Evolutionary conservation across 2,797 vertebrate genomes (phyloP).

Genomic region (Bucorvus abyssinicus): DNA sequence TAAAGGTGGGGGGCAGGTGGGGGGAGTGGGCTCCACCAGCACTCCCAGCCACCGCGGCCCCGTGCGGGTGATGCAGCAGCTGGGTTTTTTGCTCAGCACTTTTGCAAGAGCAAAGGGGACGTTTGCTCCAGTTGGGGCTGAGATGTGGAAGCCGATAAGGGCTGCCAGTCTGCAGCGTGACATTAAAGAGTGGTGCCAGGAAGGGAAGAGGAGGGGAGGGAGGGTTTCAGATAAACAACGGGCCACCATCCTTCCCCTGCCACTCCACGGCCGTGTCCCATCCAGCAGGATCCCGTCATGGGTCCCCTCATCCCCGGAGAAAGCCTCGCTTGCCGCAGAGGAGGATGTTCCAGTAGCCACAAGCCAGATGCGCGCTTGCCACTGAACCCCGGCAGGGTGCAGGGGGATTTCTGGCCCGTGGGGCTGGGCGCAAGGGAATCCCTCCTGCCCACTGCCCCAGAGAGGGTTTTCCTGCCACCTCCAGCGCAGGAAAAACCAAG

Average conservation of each 20-base stretch:
- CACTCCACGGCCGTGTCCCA: rapidly evolving
- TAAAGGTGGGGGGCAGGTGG: background rate
- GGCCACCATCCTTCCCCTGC: background rate
- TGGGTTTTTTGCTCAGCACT: slow-evolving; percentile 25
- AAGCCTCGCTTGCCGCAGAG: background rate
- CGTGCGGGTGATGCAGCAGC: background rate
- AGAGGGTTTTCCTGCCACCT: background rate
- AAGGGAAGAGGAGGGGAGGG: background rate
- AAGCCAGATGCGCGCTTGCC: rapidly evolving
- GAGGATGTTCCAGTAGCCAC: background rate
- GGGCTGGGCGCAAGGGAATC: background rate
- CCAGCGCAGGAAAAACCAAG: rapidly evolving
- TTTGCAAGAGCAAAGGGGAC: slow-evolving; percentile 20
- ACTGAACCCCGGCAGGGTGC: background rate
- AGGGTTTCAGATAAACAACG: background rate
- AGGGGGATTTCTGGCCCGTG: background rate
- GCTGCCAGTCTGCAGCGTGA: background rate
- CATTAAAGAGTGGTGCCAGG: background rate
- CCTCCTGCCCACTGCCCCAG: rapidly evolving
- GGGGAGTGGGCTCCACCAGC: background rate
- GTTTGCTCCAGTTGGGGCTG: background rate
- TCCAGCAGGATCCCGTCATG: background rate
- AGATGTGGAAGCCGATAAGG: slow-evolving; percentile 25
- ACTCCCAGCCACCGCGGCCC: background rate
- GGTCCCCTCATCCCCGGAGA: background rate